phyloP scores from a whole-genome alignment of 2,797 vertebrate genomes.

The Urophycis tenuis region DNA sequence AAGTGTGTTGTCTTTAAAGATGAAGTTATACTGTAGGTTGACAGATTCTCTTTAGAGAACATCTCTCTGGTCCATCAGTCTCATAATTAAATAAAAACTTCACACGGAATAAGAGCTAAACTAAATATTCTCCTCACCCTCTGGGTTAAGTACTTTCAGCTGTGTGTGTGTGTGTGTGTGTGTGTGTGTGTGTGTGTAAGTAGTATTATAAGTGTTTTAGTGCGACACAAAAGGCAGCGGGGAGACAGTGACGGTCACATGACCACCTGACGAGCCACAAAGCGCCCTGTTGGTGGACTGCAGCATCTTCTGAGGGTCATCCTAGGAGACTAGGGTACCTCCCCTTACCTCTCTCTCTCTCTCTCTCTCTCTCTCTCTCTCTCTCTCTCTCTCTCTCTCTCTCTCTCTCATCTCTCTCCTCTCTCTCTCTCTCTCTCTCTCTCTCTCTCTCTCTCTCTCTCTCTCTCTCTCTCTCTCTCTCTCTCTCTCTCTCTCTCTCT shows the following conservation, averaged over 20 bases:
- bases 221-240: constrained; percentile 20
- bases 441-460: too few species aligned
- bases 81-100: background rate
- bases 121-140: background rate
- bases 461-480: too few species aligned
- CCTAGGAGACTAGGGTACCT: background rate
- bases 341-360: background rate
- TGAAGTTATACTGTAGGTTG: background rate
- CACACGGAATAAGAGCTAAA: background rate
- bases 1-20: constrained; percentile 3
- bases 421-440: too few species aligned
- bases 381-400: too few species aligned
- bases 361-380: too few species aligned
- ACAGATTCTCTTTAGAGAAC: constrained; percentile 1
- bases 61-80: background rate
- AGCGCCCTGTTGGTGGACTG: constrained; percentile 18
- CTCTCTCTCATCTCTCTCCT: too few species aligned
- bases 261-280: constrained; percentile 42
- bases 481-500: too few species aligned
- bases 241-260: constrained; percentile 30
- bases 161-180: constrained; percentile 21
- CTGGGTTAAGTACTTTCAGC: background rate
- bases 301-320: constrained; percentile 14
- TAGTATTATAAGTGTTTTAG: constrained; percentile 20
- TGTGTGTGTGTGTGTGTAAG: background rate